Evolutionary conservation across 2,888 invertebrate genomes (phyloP), one percentile per base, ranked within the genome.

Genomic region (Eutolmus rufibarbis): DNA sequence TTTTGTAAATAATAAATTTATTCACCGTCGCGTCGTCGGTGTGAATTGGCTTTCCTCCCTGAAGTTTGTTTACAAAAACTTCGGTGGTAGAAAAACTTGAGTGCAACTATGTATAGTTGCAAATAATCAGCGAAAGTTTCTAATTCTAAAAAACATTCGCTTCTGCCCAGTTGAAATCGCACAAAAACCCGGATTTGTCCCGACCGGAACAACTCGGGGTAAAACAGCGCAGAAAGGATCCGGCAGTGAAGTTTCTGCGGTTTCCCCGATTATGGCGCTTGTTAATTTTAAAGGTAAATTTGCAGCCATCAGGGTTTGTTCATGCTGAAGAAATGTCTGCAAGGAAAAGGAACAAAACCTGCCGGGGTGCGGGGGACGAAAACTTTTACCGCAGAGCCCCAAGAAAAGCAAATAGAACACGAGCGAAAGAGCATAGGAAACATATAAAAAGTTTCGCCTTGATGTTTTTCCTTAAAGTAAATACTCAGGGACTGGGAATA

Each of bases 291-390:
- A 82, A 82, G 66, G 66, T 57, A 66, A 57, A 57, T 82, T 82
- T 82, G 28, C 82, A 82, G 40, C 82, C 82, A 66, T 82, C 82
- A 82, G 40, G 34, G 57, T 82, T 82, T 82, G 57, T 34, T 82
- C 82, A 82, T 57, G 82, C 82, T 19, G 57, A 82, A 82, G 82
- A 82, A 82, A 82, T 57, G 82, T 82, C 82, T 82, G 82, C 57
- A 57, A 37, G 37, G 57, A 82, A 37, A 82, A 23, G 28, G 56
- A 56, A 34, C 37, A 57, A 82, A 82, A 82, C 82, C 82, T 37
- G 66, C 37, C 82, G 37, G 57, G 82, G 37, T 16, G 28, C 51
- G 66, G 56, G 19, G 57, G n/a, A 40, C 37, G 82, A 82, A 82
- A 82, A 82, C 57, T 82, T 82, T 82, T 66, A 82, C 82, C 82